These are phyloP conservation scores for Lutra lutra DNA, from an alignment of 2,797 vertebrate species.

Conservation along the genomic window DNA sequence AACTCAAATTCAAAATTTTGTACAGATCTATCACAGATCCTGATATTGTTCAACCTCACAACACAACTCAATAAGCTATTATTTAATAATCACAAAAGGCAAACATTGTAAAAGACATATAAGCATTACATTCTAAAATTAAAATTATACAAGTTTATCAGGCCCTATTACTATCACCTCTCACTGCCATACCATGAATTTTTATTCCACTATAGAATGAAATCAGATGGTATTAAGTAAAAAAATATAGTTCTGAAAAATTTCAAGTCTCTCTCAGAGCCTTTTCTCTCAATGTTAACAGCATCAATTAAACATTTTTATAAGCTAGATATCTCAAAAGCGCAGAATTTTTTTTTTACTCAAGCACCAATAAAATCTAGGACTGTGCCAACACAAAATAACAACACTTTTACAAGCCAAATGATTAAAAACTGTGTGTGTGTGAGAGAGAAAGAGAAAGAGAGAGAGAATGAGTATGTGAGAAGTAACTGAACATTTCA, in stretches of 20 bases:
- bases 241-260: constrained; percentile 34
- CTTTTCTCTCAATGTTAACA: constrained; percentile 48
- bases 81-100: constrained; percentile 16
- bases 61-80: background rate
- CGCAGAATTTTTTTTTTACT: background rate
- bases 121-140: constrained; percentile 31
- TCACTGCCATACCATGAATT: background rate
- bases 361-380: constrained; percentile 32
- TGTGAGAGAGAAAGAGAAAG: background rate
- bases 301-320: constrained; percentile 41
- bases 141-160: constrained; percentile 25
- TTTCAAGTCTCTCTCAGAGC: background rate
- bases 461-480: background rate
- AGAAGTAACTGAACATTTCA: background rate
- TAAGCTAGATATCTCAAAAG: constrained; percentile 45
- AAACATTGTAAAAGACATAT: background rate
- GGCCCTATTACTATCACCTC: background rate
- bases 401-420: constrained; percentile 58
- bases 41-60: constrained; percentile 28
- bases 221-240: background rate
- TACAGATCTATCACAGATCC: constrained; percentile 26
- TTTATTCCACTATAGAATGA: constrained; percentile 28
- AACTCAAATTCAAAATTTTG: constrained; percentile 15
- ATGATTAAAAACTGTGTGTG: background rate
- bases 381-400: background rate